These are phyloP conservation scores for Stomorhina lunata DNA, from an alignment of 2,888 invertebrate species.

Conservation along the genomic window DNA sequence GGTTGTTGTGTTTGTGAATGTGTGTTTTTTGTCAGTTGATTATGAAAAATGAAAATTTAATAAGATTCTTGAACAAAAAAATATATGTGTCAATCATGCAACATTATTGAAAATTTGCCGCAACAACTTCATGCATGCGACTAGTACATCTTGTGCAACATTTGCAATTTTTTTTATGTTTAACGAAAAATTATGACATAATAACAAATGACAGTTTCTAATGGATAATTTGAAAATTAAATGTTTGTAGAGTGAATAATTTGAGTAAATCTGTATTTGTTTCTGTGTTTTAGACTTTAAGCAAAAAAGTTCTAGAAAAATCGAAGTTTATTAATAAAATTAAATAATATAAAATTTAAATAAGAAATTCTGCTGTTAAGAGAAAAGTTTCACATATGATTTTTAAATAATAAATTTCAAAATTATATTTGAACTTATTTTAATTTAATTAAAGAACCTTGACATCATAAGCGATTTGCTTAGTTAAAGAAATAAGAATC, in stretches of 20 bases:
- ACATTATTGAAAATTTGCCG: neutral
- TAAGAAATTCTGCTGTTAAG: too few species aligned
- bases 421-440: too few species aligned
- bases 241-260: neutral
- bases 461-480: too few species aligned
- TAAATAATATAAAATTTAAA: too few species aligned
- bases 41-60: conserved; percentile 14
- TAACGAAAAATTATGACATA: conserved; percentile 30
- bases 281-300: neutral
- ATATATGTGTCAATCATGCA: conserved; percentile 51
- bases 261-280: neutral
- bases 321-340: too few species aligned
- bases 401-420: too few species aligned
- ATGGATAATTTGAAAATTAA: too few species aligned
- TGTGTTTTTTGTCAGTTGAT: conserved; percentile 2
- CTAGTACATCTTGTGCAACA: conserved; percentile 19
- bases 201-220: conserved; percentile 2
- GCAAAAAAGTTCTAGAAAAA: too few species aligned
- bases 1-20: neutral
- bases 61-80: conserved; percentile 3
- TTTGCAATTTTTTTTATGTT: conserved; percentile 6
- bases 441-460: too few species aligned
- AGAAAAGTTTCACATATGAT: too few species aligned
- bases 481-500: too few species aligned
- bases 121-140: too few species aligned